Percentiles rank a stretch among this genome's conserved stretches.
These are phyloP conservation scores for Lipotes vexillifer DNA, from an alignment of 2,113 vertebrate species.

Conservation along the genomic window DNA sequence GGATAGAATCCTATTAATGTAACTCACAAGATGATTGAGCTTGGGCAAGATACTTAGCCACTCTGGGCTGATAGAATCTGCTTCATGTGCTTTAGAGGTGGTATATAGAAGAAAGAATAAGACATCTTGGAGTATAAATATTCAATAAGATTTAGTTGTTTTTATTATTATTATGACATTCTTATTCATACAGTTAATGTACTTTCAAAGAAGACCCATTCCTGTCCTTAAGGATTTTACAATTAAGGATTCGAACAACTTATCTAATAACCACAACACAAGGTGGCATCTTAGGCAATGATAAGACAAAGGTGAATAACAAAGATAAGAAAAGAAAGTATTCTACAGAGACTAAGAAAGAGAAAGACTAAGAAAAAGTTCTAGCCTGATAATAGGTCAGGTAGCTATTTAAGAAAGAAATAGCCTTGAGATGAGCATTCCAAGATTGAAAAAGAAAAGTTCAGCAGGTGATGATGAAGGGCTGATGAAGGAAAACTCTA, in stretches of 20 bases:
- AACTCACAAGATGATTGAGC: background rate
- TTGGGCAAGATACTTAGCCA: background rate
- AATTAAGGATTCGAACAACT: background rate
- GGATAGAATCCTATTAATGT: background rate
- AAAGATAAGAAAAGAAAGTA: background rate
- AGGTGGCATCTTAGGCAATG: background rate
- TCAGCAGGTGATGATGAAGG: background rate
- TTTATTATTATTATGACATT: background rate
- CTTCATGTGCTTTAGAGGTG: background rate
- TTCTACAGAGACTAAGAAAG: background rate
- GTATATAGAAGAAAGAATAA: background rate
- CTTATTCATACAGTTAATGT: background rate
- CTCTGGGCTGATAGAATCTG: background rate
- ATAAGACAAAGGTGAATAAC: background rate
- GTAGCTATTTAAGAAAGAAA: background rate
- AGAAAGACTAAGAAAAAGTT: background rate
- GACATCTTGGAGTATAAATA: background rate
- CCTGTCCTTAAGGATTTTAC: background rate
- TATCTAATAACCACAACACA: background rate
- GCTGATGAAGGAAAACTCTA: background rate
- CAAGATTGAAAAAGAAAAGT: background rate
- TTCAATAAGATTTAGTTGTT: background rate
- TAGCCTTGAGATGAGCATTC: background rate
- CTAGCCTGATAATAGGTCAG: background rate
- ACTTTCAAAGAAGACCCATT: background rate